Evolutionary conservation across 2,797 vertebrate genomes (phyloP).

Genomic region (Passerculus sandwichensis): DNA sequence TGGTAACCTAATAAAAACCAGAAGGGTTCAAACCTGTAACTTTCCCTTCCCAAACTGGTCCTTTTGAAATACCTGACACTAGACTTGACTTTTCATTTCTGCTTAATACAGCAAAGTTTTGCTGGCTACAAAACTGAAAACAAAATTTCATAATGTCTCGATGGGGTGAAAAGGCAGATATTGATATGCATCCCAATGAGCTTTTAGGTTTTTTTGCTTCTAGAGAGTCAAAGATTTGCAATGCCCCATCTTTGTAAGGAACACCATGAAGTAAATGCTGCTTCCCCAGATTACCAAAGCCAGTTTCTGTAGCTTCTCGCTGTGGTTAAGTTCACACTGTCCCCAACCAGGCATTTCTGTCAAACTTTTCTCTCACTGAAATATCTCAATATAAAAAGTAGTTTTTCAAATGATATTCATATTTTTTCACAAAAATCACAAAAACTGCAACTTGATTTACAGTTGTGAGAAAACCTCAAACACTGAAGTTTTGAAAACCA

Average conservation of each 20-base stretch:
- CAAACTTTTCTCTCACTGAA: background rate
- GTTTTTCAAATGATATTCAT: background rate
- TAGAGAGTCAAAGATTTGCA: conserved; percentile 42
- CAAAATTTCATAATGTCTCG: background rate
- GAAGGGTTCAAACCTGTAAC: background rate
- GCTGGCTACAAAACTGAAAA: background rate
- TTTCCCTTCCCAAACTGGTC: background rate
- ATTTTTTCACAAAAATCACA: background rate
- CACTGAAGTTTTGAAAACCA: background rate
- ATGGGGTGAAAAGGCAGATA: conserved; percentile 49
- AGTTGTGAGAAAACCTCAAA: background rate
- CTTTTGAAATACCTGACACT: background rate
- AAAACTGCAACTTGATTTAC: background rate
- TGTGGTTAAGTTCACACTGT: background rate
- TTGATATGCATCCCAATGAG: background rate
- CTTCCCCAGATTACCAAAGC: background rate
- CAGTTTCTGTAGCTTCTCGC: background rate
- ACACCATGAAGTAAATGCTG: background rate
- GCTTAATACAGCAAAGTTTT: background rate
- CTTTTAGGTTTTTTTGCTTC: conserved; percentile 4
- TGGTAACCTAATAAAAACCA: background rate
- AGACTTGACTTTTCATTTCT: background rate
- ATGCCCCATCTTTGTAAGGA: background rate
- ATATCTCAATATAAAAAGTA: background rate
- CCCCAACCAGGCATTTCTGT: background rate